Base-by-base conservation (phyloP, 1,140 invertebrate genomes). In the Diprion similis region DNA sequence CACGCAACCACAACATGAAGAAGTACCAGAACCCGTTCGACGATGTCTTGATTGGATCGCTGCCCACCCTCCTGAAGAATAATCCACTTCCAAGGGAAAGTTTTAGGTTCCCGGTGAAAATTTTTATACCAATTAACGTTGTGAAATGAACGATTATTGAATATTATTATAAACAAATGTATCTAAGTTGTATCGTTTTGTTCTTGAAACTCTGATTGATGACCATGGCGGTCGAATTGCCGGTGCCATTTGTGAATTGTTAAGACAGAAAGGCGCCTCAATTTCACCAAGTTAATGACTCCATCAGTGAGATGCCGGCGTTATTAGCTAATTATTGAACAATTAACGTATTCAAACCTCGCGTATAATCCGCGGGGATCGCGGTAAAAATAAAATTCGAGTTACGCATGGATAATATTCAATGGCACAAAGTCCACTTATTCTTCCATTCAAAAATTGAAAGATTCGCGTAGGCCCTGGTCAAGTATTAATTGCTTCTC, bases 1-100 rank as follows among this genome's bases (percentile, higher is more conserved):
- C 66, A 78, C 78, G 11, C 82, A 82, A 7, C 80, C 79, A 68
- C 83, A 83, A 46, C 79, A 78, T 66, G 7, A 15, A 13, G 66
- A 68, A 68, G 15, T 68, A 11, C 66, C 66, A 15, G 6, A 0
- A 9, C 4, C 17, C 15, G 15, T 68, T 18, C 66, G 15, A 18
- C 17, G 66, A 11, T 4, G 4, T 19, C 66, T 68, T 11, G 66
- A 68, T 7, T 68, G 19, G 15, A 45, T 13, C 37, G 66, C 66
- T 15, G 66, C 66, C 18, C 66, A 68, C 37, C 66, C 66, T 9
- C 18, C 4, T 11, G 15, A 15, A 11, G 66, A 68, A 8, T 7
- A 68, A 68, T 18, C 66, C 37, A 17, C 1, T 4, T 7, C 17
- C 17, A 19, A 68, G 66, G 18, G 18, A 18, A 68, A 18, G 13